Conservation (phyloP, 2,113 vertebrate genomes). For the Elephas maximus region DNA sequence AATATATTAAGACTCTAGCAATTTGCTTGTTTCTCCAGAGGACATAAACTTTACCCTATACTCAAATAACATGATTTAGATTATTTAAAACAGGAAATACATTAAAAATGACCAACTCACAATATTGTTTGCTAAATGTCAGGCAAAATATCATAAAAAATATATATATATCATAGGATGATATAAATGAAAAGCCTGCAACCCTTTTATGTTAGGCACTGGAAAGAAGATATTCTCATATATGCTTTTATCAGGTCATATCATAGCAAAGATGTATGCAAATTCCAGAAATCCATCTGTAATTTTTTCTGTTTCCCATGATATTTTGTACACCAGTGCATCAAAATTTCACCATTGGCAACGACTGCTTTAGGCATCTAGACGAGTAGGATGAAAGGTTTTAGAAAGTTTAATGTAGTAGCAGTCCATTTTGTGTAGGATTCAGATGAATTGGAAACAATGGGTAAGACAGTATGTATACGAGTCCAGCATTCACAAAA, state of each 20-base stretch:
- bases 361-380: background rate
- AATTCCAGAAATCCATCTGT: background rate
- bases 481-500: slow-evolving; percentile 9
- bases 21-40: background rate
- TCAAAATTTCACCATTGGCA: background rate
- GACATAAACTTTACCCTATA: background rate
- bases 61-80: background rate
- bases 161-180: background rate
- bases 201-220: background rate
- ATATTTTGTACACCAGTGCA: background rate
- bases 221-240: slow-evolving; percentile 5
- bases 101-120: background rate
- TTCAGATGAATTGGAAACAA: background rate
- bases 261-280: background rate
- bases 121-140: background rate
- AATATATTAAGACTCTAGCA: background rate
- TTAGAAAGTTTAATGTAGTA: background rate
- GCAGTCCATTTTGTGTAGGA: background rate
- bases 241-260: background rate
- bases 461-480: background rate
- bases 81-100: slow-evolving; percentile 4
- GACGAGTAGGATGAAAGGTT: background rate
- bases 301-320: background rate
- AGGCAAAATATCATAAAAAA: background rate
- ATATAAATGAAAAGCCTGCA: background rate